Base-by-base conservation (phyloP, 2,888 invertebrate genomes). In the Margaritifera margaritifera region DNA sequence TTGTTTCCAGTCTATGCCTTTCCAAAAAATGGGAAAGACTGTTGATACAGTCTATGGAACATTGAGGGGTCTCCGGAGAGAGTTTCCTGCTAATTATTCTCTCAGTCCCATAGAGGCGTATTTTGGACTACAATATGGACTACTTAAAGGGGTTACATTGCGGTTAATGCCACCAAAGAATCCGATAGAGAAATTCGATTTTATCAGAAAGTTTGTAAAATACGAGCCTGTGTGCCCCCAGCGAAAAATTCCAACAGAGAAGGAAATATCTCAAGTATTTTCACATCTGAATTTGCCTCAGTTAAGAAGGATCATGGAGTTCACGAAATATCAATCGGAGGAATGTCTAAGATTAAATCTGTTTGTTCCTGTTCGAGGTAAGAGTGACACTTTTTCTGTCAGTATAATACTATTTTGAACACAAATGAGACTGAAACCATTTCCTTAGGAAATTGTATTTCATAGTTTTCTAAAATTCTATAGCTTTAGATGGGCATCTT, bases 271-370 rank as follows among this genome's bases (percentile, higher is more conserved):
- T 79, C 84, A 77, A 69, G 84, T 65, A 84, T 97, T 98, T 95
- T 97, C 98, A 18, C 94, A 94, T 86, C 97, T 96, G 60, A 92
- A 97, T 64, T 92, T 96, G 82, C 96, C 97, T 87, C 96, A 97
- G 88, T 92, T 98, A 82, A 94, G 94, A 88, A 92, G 96, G 86
- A 91, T 98, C 82, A 79, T 88, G 15, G 88, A 90, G 2, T 86
- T 86, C 88, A 91, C 98, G 83, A 94, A 93, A 89, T 95, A 97
- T 89, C 97, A 98, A 92, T 96, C 96, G 86, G 99, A 99, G 92
- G 98, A 99, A 91, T 99, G 99, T 88, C 92, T 99, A 73, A 97
- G 96, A 90, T 93, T 99, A 91, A 99, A 99, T 90, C 94, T 99
- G 88, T 99, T 96, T 91, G 94, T 96, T 8, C 98, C 98, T 5